These are phyloP conservation scores for Endomychus coccineus DNA, from an alignment of 2,888 invertebrate genomes.

Conservation along the genomic window DNA sequence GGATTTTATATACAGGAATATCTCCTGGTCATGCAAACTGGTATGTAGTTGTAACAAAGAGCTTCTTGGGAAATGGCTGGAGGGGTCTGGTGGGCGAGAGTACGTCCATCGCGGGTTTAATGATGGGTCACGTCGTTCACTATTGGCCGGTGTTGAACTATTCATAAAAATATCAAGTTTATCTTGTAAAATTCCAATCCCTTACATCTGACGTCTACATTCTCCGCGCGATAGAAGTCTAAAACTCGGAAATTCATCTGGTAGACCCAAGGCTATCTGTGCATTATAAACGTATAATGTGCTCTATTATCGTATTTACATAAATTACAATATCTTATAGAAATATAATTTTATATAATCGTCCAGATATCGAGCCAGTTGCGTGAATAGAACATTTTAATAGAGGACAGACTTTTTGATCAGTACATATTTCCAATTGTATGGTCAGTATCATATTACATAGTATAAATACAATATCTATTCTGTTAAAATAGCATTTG, in stretches of 20 bases:
- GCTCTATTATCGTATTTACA: slow-evolving; percentile 43
- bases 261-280: slow-evolving; percentile 36
- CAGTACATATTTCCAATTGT: too few relatives aligned
- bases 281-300: slow-evolving; percentile 35
- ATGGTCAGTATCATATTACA: too few relatives aligned
- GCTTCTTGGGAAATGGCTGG: slow-evolving; percentile 30
- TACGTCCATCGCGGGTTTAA: slow-evolving; percentile 37
- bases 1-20: too few relatives aligned
- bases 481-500: too few relatives aligned
- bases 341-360: too few relatives aligned
- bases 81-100: slow-evolving; percentile 31
- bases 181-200: slow-evolving; percentile 31
- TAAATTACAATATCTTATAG: slow-evolving; percentile 43
- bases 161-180: slow-evolving; percentile 35
- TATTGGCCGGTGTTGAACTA: slow-evolving; percentile 35
- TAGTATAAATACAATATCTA: too few relatives aligned
- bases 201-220: slow-evolving; percentile 28
- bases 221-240: too few relatives aligned
- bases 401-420: too few relatives aligned
- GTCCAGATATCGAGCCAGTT: too few relatives aligned
- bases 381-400: too few relatives aligned
- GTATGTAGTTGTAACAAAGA: slow-evolving; percentile 12
- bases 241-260: too few relatives aligned
- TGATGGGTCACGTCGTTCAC: slow-evolving; percentile 46
- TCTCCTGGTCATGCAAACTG: too few relatives aligned